Evolutionary conservation across 2,797 vertebrate genomes (phyloP), one percentile per base, ranked within the genome.

Genomic region (Ceryle rudis): DNA sequence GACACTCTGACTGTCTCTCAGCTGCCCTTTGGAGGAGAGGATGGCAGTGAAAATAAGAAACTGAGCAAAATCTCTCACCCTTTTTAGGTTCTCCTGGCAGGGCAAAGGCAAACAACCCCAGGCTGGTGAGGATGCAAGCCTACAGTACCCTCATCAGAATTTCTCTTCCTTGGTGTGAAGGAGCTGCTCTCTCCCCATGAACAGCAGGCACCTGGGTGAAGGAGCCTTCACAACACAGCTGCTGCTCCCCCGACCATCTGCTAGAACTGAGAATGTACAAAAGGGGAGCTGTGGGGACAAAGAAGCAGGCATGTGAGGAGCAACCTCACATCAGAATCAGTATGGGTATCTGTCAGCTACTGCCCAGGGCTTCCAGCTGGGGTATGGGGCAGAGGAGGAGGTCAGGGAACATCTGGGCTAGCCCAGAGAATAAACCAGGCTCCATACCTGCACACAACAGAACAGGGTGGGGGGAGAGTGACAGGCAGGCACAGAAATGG

Each of bases 291-390:
- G 31, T 52, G 33, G 8, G 46, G 29, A 85, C 37, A 65, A n/a
- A 66, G 35, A 20, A 60, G 20, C 19, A 22, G 28, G 31, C 0
- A 0, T 1, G 1, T n/a, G 29, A 77, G 47, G 39, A 71, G 22
- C 35, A 69, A 4, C 17, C 13, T 85, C 52, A 39, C 0, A 0
- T 11, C 44, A 25, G 22, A 26, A 19, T 57, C 55, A 51, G 31
- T 64, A 29, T 31, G 37, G 60, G 5, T 16, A n/a, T 39, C 71
- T 79, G 41, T 33, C 46, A 70, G 51, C 26, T 37, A 6, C 55
- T 73, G 51, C 5, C 14, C 47, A 57, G 55, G 33, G n/a, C 51
- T 65, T 44, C 57, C 31, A 58, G 12, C 4, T 31, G 47, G 37
- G 28, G 29, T 39, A 21, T 65, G 51, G 35, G 15, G 15, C 26